Percentiles rank a stretch among this genome's conserved stretches.
These are phyloP conservation scores for Tribolium madens DNA, from an alignment of 1,140 invertebrate species.

Conservation along the genomic window DNA sequence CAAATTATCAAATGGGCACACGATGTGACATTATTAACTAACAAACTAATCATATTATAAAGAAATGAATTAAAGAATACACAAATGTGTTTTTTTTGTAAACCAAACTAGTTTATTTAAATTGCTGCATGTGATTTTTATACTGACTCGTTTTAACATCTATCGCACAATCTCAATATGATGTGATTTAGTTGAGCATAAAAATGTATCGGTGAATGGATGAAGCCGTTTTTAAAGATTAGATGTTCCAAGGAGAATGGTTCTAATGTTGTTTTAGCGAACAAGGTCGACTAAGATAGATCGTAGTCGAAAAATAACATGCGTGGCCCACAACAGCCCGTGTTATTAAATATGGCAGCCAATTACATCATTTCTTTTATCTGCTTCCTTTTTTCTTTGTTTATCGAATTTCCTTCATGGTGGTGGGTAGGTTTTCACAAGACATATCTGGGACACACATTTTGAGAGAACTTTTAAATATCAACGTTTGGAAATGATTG, in stretches of 20 bases:
- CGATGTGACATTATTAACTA: not conserved
- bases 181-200: slow-evolving; percentile 1
- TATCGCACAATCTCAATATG: not conserved
- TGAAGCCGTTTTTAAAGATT: slow-evolving; percentile 26
- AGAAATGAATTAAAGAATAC: not conserved
- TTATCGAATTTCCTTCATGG: slow-evolving; percentile 31
- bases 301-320: slow-evolving; percentile 37
- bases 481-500: not conserved
- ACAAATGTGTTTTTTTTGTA: not conserved
- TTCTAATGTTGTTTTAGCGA: slow-evolving; percentile 22
- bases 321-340: slow-evolving; percentile 22
- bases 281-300: slow-evolving; percentile 38
- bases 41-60: not conserved
- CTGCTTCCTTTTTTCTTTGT: slow-evolving; percentile 33
- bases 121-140: not conserved
- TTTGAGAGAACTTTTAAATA: not conserved
- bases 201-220: slow-evolving; percentile 23
- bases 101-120: not conserved
- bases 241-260: slow-evolving; percentile 32
- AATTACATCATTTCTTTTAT: slow-evolving; percentile 29
- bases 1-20: not conserved
- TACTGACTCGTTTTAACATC: not conserved
- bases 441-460: not conserved
- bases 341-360: slow-evolving; percentile 31
- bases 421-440: not conserved